Evolutionary conservation across 2,113 vertebrate species (phyloP), one percentile per base, ranked within the genome.

Genomic region (Vireo altiloquus): DNA sequence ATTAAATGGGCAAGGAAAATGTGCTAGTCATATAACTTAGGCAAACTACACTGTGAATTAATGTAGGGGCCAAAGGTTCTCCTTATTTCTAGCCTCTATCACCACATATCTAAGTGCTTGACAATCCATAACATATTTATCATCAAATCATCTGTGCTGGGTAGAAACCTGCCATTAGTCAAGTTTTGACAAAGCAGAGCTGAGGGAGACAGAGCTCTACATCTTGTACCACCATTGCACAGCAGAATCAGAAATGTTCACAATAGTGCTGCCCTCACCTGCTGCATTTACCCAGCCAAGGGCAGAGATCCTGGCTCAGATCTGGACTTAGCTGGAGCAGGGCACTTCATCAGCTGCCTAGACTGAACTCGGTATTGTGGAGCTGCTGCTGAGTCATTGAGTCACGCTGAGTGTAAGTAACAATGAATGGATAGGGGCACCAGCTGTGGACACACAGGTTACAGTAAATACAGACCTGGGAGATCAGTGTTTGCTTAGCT

Each of bases 1-100:
- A 77, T 90, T 77, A 88, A 80, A 92, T 37, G 10, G 14, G 71
- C 19, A 80, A 90, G 40, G 59, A 95, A 88, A 96, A 82, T 70
- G 40, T 56, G 70, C 54, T 13, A 56, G 79, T 53, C 63, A 71
- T 82, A 57, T n/a, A 90, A 94, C 50, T 83, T 82, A 63, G 1
- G 3, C 35, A 79, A 76, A 85, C 59, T 85, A 70, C 9, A 39
- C 17, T 40, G 52, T 77, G 66, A 87, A 54, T 91, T 79, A 79
- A 82, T 60, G 4, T 15, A 39, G 79, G 44, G 90, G 69, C 24
- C 63, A 85, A 95, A 93, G 90, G 75, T 82, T 50, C 33, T 89
- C 56, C 37, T 66, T 94, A 85, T 83, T 95, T 83, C 66, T 63
- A 76, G 39, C 16, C 49, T 84, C 57, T 44, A 59, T 80, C 87